Evolutionary conservation across 2,797 vertebrate species (phyloP), one percentile per base, ranked within the genome.

Genomic region (Acanthurus tractus): DNA sequence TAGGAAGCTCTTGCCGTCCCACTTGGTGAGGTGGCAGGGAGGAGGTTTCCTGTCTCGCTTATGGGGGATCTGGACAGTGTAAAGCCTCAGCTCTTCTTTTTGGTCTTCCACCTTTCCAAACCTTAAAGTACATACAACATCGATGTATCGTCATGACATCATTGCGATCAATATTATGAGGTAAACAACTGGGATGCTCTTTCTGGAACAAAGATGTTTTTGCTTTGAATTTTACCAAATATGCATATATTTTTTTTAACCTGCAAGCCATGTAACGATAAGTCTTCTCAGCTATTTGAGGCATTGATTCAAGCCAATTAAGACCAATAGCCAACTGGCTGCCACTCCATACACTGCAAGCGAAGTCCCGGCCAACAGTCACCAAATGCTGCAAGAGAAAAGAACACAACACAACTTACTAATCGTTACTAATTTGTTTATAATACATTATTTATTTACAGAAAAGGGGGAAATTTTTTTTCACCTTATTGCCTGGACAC

Each of bases 51-150:
- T 94, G 63, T 97, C 96, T 55, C 98, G 93, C 88, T 97, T 98
- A 89, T 99, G 96, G 10, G 98, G 98, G 79, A 99, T 97, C 92
- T 99, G 98, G 46, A 98, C 96, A 0, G 98, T 98, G 92, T 98
- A 99, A 54, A 99, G 96, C 62, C 97, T 94, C 76, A 97, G 84
- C 0, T 91, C 90, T 0, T 95, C 91, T 0, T 95, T 94, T 25
- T 96, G 95, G 90, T 98, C 98, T 67, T 96, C 96, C 57, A 98
- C 96, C 0, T 89, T 91, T 68, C 96, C 97, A 53, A 98, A 99
- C 92, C 98, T 99, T 58, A 70, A 80, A 57, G 3, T 52, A 4
- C 65, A 7, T 0, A 40, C 70, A 40, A 66, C 2, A 59, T 56
- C 7, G 25, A 38, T n/a, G 20, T 18, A 0, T 10, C 46, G 6